phyloP scores from a whole-genome alignment of 2,797 vertebrate genomes.

The Cetoscarus ocellatus region DNA sequence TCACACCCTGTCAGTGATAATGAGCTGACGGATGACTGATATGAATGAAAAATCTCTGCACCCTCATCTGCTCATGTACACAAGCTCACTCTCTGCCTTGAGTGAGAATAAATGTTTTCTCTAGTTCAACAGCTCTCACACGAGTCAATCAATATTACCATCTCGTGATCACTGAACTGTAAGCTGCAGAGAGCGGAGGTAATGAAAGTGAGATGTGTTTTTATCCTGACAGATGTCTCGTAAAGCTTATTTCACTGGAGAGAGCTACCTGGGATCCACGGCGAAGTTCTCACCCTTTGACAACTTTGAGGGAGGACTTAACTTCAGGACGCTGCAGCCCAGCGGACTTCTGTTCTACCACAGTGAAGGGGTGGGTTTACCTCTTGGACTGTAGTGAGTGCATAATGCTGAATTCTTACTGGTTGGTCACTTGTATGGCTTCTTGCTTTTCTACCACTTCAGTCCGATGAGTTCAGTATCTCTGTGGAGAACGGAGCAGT shows the following conservation, averaged over 20 bases:
- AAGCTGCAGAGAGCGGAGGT: not conserved
- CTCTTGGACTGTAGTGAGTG: not conserved
- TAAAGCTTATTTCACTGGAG: constrained; percentile 92
- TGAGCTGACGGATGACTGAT: not conserved
- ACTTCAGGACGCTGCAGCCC: constrained; percentile 91
- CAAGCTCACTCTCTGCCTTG: not conserved
- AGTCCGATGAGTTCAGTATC: constrained; percentile 92
- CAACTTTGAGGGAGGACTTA: constrained; percentile 94
- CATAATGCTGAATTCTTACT: not conserved
- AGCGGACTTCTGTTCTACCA: constrained; percentile 92
- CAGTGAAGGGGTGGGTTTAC: constrained; percentile 86
- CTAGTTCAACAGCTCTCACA: constrained; percentile 6
- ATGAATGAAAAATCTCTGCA: not conserved
- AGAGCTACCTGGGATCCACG: constrained; percentile 91
- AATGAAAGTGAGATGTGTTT: constrained; percentile 24
- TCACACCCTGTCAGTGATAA: constrained; percentile 1
- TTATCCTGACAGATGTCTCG: constrained; percentile 89
- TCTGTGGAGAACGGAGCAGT: constrained; percentile 93
- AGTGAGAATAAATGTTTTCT: constrained; percentile 6
- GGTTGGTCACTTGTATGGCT: not conserved
- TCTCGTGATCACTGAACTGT: not conserved
- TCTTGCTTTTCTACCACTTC: constrained; percentile 37
- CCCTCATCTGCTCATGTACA: constrained; percentile 7
- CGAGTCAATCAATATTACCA: not conserved
- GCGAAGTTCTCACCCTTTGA: constrained; percentile 91